Base-by-base conservation (phyloP, 2,888 invertebrate species). In the Lordiphosa fenestrarum region DNA sequence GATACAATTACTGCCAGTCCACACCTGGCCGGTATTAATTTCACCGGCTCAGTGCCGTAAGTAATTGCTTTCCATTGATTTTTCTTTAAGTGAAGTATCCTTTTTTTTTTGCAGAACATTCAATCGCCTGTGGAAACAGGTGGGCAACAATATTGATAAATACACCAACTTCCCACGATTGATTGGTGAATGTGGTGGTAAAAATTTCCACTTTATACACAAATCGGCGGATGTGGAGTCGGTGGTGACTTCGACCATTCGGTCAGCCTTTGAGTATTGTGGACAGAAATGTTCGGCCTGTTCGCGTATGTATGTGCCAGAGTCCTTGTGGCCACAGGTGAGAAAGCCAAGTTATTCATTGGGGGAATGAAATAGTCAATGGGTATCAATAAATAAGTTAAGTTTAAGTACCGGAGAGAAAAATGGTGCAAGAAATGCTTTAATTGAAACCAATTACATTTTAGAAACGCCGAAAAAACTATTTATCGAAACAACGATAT, bases 201-300 rank as follows among this genome's bases (percentile, higher is more conserved):
- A 99, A 90, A 99, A 99, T 90, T 99, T 95, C 89, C 99, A 99
- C 89, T 98, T 99, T 84, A 91, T 99, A 25, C 99, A 99, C 90
- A 93, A 95, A 0, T 93, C 96, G 9, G 99, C 98, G 9, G 95
- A 99, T 89, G 91, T 94, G 0, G 91, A 93, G 19, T 92, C 94
- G 6, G 98, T 98, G 3, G 93, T 97, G 0, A 93, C 93, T 25
- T 93, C 93, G 25, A 97, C 98, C 0, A 95, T 98, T 69, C 92
- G 96, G 64, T 95, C 98, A 41, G 94, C 98, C 1, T 99, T 98
- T 90, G 99, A 99, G 90, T 99, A 94, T 89, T 95, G 94, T 85
- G 99, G 99, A 1, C 99, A 99, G 88, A 99, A 99, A 89, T 99
- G 99, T 90, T 99, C 98, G 2, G 99, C 99, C 0, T 98, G 98